Base-by-base conservation (phyloP, 2,113 vertebrate species). In the Promerops cafer region DNA sequence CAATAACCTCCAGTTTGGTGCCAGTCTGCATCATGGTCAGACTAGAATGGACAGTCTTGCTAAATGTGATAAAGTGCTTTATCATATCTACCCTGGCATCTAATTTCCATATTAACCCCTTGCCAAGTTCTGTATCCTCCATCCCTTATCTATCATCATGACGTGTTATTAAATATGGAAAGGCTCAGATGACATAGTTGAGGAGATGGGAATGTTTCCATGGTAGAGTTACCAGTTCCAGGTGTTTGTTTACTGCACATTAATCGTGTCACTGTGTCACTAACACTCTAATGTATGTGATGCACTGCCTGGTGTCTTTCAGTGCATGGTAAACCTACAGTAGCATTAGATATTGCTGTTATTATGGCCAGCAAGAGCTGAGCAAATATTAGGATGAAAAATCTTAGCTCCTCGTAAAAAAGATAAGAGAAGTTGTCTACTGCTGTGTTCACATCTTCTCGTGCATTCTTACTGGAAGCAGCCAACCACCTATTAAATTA, bases 1-100 rank as follows among this genome's bases (percentile, higher is more conserved):
- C 87, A 90, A 94, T 91, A 93, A 95, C 82, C 93, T 96, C 87
- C 49, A 91, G 66, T 56, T 78, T 49, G 60, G 47, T 69, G 30
- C 23, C 26, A 82, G 54, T 31, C 61, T 59, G 40, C 33, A 60
- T 72, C 82, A 79, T 4, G 28, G 47, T 60, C 70, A 57, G 63
- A 47, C 24, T 61, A 66, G 82, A 84, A 69, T 40, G 44, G 56
- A 44, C 35, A 87, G 37, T 65, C 42, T 84, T 95, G 31, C 47
- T 93, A 79, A 79, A 77, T 71, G 56, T 37, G 50, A 52, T 71
- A 44, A 75, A 37, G 20, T 53, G 23, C 50, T 77, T 83, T 74
- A 44, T 81, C 49, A 33, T n/a, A 27, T 35, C 56, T 68, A n/a
- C 27, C 47, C 47, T 90, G 42, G 30, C 4, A 2, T 81, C 45